These are phyloP conservation scores for Austrolebias charrua DNA, from an alignment of 2,797 vertebrate genomes.

Conservation along the genomic window DNA sequence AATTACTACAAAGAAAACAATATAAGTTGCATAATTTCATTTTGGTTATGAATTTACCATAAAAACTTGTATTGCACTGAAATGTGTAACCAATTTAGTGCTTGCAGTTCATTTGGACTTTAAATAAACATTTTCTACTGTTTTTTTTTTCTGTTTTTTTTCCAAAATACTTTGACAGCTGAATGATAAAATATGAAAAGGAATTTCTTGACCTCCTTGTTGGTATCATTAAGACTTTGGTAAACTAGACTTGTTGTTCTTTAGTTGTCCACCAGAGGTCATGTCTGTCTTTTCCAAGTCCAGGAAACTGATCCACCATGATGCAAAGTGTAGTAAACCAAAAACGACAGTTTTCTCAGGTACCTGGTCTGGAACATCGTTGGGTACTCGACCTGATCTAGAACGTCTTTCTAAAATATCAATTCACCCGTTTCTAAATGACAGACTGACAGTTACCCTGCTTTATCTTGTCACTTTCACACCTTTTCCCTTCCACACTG, in stretches of 20 bases:
- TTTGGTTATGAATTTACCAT: background rate
- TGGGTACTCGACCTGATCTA: constrained; percentile 5
- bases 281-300: constrained; percentile 18
- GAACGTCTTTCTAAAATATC: constrained; percentile 50
- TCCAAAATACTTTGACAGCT: too few relatives aligned
- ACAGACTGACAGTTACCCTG: constrained; percentile 42
- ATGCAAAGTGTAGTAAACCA: constrained; percentile 47
- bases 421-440: constrained; percentile 45
- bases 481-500: constrained; percentile 30
- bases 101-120: too few relatives aligned
- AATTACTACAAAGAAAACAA: too few relatives aligned
- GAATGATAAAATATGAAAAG: background rate
- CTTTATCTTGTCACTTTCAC: constrained; percentile 33
- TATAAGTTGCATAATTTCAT: too few relatives aligned
- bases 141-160: too few relatives aligned
- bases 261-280: constrained; percentile 56
- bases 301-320: constrained; percentile 34
- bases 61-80: too few relatives aligned
- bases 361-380: constrained; percentile 63
- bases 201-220: background rate
- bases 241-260: constrained; percentile 9
- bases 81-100: too few relatives aligned
- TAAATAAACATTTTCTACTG: too few relatives aligned
- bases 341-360: constrained; percentile 35
- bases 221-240: background rate